Base-by-base conservation (phyloP, 2,888 invertebrate species). In the Drosophila eohydei region DNA sequence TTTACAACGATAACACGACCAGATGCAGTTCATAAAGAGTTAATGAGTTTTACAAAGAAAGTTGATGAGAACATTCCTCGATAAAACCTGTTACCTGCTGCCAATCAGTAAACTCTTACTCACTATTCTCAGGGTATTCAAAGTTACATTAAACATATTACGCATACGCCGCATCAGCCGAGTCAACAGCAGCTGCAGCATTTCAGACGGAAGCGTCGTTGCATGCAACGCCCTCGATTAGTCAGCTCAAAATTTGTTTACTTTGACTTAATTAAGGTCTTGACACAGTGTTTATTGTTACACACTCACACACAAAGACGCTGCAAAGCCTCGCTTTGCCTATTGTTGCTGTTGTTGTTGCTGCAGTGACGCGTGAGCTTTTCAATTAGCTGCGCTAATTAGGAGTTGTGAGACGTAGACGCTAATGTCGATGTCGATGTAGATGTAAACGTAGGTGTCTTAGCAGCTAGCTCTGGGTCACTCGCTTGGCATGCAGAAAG, bases 311-410 rank as follows among this genome's bases (percentile, higher is more conserved):
- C 30, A 30, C 16, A 54, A 28, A 28, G 40, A 40, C 64, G 32
- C 30, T 14, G 8, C n/a, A 50, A 32, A 50, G 50, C 50, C n/a
- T 12, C 16, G 32, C 32, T 50, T 50, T 34, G 50, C 12, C 32
- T 34, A 34, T 16, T 8, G 34, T 9, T 11, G 21, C 9, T 43
- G 46, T 55, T 56, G 56, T 52, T 57, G 43, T 26, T 55, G 51
- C 12, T 34, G 38, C 60, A 12, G 52, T 71, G 72, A 81, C 70
- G 77, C 80, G 78, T 77, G 70, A 74, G 67, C 68, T 78, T 83
- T 83, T 83, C 84, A 78, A 83, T 81, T 83, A 80, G 74, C 70
- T 74, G 64, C 76, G 74, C 69, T 90, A 90, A 88, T 89, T 77
- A 80, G 61, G 36, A 55, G 59, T 77, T 78, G 78, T 48, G 40